Conservation (phyloP, 2,113 vertebrate species). For the Bujurquina vittata region DNA sequence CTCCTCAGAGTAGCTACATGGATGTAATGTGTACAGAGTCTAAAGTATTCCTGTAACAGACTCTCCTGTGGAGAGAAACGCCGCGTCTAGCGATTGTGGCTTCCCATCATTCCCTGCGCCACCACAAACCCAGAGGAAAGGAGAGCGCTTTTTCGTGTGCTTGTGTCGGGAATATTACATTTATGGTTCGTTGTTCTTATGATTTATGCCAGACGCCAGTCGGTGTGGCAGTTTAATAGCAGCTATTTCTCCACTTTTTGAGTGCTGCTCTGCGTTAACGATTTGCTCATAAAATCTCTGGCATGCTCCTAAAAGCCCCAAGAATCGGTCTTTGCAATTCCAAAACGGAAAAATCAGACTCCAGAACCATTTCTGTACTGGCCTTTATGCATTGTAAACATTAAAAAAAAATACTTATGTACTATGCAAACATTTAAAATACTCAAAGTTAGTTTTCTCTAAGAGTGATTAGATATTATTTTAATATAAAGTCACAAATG, state of each 20-base stretch:
- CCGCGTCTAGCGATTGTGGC: conserved; percentile 30
- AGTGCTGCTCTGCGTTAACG: conserved; percentile 71
- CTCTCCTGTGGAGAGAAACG: conserved; percentile 73
- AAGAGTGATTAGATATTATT: not conserved
- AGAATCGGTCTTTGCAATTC: conserved; percentile 44
- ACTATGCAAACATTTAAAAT: conserved; percentile 72
- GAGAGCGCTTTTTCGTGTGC: conserved; percentile 40
- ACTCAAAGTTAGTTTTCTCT: conserved; percentile 11
- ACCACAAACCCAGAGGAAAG: conserved; percentile 36
- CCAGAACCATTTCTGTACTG: conserved; percentile 30
- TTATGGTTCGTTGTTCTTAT: conserved; percentile 66
- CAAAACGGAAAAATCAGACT: conserved; percentile 25
- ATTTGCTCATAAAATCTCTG: conserved; percentile 70
- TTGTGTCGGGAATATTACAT: conserved; percentile 66
- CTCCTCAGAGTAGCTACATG: conserved; percentile 39
- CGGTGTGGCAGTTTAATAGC: conserved; percentile 71
- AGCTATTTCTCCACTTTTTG: conserved; percentile 61
- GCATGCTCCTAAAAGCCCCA: conserved; percentile 47
- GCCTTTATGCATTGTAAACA: conserved; percentile 44
- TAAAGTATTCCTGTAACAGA: conserved; percentile 35
- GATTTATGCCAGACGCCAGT: conserved; percentile 74
- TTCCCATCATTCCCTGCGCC: conserved; percentile 44
- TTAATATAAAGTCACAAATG: conserved; percentile 26
- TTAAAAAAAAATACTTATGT: conserved; percentile 33
- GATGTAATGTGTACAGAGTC: conserved; percentile 46